These are phyloP conservation scores for Macropus fuliginosus DNA, from an alignment of 2,797 vertebrate genomes.

Conservation along the genomic window DNA sequence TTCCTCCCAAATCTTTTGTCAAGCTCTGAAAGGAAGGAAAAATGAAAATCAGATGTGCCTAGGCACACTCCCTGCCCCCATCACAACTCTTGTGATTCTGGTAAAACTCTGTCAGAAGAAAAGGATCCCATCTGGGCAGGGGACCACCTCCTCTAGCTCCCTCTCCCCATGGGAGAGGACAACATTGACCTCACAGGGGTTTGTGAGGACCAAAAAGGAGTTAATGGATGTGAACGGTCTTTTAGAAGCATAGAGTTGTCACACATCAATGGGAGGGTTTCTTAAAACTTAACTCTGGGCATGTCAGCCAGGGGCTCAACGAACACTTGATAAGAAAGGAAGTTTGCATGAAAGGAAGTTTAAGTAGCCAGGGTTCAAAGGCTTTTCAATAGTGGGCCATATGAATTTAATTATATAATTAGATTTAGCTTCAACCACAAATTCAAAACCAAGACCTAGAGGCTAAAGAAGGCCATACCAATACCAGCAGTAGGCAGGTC, in stretches of 20 bases:
- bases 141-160: not conserved
- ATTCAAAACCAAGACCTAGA: not conserved
- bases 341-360: not conserved
- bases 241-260: not conserved
- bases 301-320: not conserved
- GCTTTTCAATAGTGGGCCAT: not conserved
- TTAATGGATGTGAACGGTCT: not conserved
- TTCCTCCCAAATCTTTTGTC: constrained; percentile 97
- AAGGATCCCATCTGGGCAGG: not conserved
- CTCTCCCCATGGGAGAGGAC: not conserved
- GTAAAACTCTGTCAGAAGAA: not conserved
- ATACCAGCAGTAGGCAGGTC: not conserved
- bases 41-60: not conserved
- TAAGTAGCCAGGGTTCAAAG: not conserved
- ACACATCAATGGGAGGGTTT: not conserved
- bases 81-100: not conserved
- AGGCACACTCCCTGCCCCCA: not conserved
- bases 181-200: not conserved
- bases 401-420: not conserved
- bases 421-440: not conserved
- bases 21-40: constrained; percentile 85
- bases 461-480: not conserved
- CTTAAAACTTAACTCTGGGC: not conserved
- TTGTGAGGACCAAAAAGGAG: not conserved
- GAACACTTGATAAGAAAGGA: not conserved